Evolutionary conservation across 2,888 invertebrate species (phyloP).

Genomic region (Nomada goodeniana): DNA sequence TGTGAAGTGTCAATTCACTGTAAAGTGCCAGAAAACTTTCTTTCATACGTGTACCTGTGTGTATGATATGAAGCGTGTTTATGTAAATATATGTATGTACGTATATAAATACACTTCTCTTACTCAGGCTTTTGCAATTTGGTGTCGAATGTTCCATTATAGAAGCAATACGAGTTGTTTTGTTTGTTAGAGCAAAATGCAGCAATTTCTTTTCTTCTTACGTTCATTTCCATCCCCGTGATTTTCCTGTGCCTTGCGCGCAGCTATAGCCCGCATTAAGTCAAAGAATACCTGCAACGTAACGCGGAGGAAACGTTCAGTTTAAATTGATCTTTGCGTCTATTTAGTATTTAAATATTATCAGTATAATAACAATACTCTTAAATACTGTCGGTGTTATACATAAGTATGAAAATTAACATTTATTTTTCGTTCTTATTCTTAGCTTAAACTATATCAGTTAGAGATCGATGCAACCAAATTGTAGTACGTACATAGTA

Average conservation of each 20-base stretch:
- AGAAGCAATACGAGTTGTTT: conserved; percentile 65
- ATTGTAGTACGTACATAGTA: conserved; percentile 2
- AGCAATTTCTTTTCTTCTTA: conserved; percentile 94
- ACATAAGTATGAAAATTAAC: neutral
- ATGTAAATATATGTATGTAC: conserved; percentile 49
- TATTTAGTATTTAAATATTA: conserved; percentile 5
- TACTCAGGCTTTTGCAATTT: conserved; percentile 69
- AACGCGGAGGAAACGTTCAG: conserved; percentile 27
- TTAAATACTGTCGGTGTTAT: neutral
- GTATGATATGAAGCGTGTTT: conserved; percentile 2
- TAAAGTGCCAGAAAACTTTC: conserved; percentile 78
- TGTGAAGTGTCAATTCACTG: conserved; percentile 75
- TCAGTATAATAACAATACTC: conserved; percentile 4
- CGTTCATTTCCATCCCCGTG: conserved; percentile 94
- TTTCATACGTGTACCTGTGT: conserved; percentile 14
- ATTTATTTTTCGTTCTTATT: neutral
- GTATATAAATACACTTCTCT: conserved; percentile 73
- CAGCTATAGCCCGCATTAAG: conserved; percentile 99
- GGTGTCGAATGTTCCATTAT: conserved; percentile 66
- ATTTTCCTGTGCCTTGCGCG: conserved; percentile 96
- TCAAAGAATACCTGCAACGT: conserved; percentile 97
- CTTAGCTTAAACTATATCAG: neutral
- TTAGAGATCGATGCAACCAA: neutral
- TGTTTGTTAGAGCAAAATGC: conserved; percentile 87
- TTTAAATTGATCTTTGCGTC: conserved; percentile 45